Percentiles rank a stretch among this genome's conserved stretches.
phyloP scores from a whole-genome alignment of 2,113 vertebrate species.

The Gnathochromis pfefferi region DNA sequence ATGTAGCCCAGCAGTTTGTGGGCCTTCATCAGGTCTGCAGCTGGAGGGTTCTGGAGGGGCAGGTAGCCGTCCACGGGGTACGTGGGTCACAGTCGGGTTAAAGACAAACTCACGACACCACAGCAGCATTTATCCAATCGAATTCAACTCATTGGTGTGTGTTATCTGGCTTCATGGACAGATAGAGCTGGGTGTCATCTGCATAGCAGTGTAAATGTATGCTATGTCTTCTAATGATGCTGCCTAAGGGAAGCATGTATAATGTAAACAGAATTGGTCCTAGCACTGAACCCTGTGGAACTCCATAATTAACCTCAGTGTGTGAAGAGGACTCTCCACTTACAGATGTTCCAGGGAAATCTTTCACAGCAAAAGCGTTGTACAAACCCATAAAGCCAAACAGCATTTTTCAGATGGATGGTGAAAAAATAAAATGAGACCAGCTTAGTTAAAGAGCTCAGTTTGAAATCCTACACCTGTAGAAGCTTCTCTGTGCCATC shows the following conservation, averaged over 20 bases:
- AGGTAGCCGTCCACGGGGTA: conserved; percentile 89
- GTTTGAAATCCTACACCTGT: background rate
- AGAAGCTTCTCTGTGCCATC: background rate
- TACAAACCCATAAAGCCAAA: background rate
- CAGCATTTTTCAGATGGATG: background rate
- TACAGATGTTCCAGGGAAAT: background rate
- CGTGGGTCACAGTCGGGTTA: conserved; percentile 71
- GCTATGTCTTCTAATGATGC: background rate
- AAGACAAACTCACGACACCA: conserved; percentile 29
- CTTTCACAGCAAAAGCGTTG: background rate
- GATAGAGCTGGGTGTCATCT: background rate
- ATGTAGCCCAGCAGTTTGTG: conserved; percentile 84
- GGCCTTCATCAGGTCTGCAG: conserved; percentile 79
- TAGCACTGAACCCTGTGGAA: background rate
- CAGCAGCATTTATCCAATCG: background rate
- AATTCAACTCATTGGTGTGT: rapidly evolving
- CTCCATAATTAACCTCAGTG: background rate
- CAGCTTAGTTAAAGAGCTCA: background rate
- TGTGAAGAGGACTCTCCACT: rapidly evolving
- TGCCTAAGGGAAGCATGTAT: background rate
- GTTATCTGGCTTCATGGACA: background rate
- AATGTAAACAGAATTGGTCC: background rate
- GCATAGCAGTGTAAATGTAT: background rate
- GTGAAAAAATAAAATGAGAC: background rate
- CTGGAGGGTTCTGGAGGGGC: conserved; percentile 87